phyloP scores from a whole-genome alignment of 2,888 invertebrate genomes.

The Hesperia comma region DNA sequence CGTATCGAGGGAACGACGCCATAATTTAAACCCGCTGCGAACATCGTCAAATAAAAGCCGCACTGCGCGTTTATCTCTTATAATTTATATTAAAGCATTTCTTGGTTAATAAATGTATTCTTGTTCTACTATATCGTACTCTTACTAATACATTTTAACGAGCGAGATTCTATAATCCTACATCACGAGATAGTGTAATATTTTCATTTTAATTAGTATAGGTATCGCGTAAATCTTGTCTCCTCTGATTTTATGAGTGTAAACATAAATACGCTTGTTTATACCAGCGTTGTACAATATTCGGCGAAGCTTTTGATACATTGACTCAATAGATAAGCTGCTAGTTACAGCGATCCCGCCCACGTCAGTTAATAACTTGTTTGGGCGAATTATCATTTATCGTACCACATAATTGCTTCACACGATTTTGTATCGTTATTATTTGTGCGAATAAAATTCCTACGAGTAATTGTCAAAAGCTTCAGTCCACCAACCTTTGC shows the following conservation, averaged over 20 bases:
- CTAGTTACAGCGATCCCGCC: not conserved
- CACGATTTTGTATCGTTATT: not conserved
- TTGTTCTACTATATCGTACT: constrained; percentile 38
- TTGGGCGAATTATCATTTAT: not conserved
- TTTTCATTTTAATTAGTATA: constrained; percentile 8
- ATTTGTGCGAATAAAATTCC: not conserved
- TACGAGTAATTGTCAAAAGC: not conserved
- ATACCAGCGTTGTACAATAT: not conserved
- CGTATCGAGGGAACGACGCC: constrained; percentile 26
- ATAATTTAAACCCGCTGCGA: constrained; percentile 37
- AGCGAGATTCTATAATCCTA: constrained; percentile 10
- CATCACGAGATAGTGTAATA: constrained; percentile 9
- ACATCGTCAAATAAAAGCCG: constrained; percentile 38
- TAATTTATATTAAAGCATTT: constrained; percentile 32
- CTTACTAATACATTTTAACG: constrained; percentile 41
- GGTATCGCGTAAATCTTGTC: constrained; percentile 3
- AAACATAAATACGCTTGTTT: constrained; percentile 17
- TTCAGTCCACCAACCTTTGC: not conserved
- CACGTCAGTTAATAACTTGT: constrained; percentile 6
- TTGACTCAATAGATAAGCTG: not conserved
- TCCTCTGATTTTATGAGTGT: constrained; percentile 21
- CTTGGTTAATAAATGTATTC: constrained; percentile 39
- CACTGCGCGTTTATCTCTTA: constrained; percentile 33
- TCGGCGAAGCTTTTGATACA: constrained; percentile 5
- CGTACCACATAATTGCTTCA: not conserved